phyloP scores from a whole-genome alignment of 2,113 vertebrate species.

The Bos javanicus region DNA sequence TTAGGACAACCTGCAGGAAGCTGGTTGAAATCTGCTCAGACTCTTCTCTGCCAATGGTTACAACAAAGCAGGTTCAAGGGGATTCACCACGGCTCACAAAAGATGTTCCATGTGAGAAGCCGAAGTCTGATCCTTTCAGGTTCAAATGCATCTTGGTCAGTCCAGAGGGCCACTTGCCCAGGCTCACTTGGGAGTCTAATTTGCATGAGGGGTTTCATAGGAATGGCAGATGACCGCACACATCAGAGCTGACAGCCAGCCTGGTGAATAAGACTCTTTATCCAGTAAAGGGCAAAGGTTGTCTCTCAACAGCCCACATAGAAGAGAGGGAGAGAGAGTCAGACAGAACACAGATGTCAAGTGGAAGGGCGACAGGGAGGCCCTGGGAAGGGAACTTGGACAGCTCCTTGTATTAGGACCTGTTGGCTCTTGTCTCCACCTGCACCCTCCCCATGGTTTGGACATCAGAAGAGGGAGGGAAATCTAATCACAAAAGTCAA shows the following conservation, averaged over 20 bases:
- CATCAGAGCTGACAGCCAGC: not conserved
- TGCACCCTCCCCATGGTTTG: not conserved
- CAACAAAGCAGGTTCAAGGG: not conserved
- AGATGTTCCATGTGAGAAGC: not conserved
- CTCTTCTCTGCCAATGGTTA: not conserved
- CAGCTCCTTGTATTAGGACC: not conserved
- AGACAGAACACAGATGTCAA: not conserved
- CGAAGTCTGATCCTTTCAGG: not conserved
- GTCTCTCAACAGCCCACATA: not conserved
- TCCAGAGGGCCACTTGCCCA: not conserved
- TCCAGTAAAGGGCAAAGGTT: not conserved
- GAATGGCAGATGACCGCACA: not conserved
- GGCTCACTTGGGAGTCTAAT: not conserved
- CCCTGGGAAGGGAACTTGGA: not conserved
- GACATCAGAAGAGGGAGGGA: not conserved
- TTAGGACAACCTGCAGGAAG: not conserved
- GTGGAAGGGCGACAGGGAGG: not conserved
- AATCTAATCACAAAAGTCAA: not conserved
- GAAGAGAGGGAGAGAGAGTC: not conserved
- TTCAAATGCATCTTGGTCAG: not conserved
- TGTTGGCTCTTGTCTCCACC: not conserved
- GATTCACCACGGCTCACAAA: not conserved
- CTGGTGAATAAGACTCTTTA: not conserved
- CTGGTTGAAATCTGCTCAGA: not conserved
- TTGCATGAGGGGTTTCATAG: not conserved